Evolutionary conservation across 2,888 invertebrate species (phyloP), one percentile per base, ranked within the genome.

Genomic region (Microplitis manilae): DNA sequence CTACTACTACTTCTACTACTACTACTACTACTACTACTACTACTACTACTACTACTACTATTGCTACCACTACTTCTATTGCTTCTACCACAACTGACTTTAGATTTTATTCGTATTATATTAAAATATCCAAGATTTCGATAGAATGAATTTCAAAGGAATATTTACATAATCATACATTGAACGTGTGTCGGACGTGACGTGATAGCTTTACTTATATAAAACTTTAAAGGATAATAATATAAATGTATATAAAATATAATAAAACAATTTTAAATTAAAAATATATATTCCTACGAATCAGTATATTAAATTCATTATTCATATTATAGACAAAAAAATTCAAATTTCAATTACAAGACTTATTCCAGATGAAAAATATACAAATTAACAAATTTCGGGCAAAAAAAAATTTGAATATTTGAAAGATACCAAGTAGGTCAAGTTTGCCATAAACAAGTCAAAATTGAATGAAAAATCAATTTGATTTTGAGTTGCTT

Each of bases 101-200:
- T 7, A 50, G 59, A 65, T 41, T 50, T 50, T 50, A 50, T 50
- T 50, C 50, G 50, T 50, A 50, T 59, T 50, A 38, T 65, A 50
- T 73, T 62, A 64, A 65, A 77, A 77, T 77, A 69, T 73, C 69
- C 69, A 73, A 70, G 69, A 73, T 69, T 73, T 77, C 65, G 70
- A 40, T 61, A 67, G 77, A 77, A 74, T 77, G 67, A 59, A 71
- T 75, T 77, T 77, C 67, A 75, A 77, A 77, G 71, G 61, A 70
- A 68, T 70, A 77, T 77, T 77, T 75, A 65, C 74, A 77, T 77
- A 77, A 77, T 75, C 77, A 73, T 73, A 70, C 65, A 73, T 70
- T 77, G 59, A 41, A 65, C 39, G 30, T 20, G 40, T 39, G 61
- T 70, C n/a, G 69, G 69, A 77, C 69, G 74, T 74, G 77, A 77